Evolutionary conservation across 2,888 invertebrate species (phyloP).

Genomic region (Salpingus planirostris): DNA sequence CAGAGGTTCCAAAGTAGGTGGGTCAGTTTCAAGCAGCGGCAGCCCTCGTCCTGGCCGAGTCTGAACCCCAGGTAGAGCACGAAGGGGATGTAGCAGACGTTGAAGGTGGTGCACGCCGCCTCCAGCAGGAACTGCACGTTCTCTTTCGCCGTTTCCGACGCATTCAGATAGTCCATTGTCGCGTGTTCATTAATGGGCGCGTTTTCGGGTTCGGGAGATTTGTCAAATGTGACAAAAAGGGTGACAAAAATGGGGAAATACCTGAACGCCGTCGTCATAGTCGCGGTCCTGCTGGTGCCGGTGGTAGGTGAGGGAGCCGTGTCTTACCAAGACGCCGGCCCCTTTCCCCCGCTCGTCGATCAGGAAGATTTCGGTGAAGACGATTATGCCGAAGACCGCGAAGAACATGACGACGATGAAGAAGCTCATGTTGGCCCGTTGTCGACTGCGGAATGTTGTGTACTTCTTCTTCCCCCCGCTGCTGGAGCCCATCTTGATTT

Average conservation of each 20-base stretch:
- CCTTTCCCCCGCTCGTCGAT: conserved; percentile 54
- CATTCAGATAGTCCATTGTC: too few relatives aligned
- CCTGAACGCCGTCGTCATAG: conserved; percentile 59
- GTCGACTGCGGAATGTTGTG: conserved; percentile 49
- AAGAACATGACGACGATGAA: conserved; percentile 87
- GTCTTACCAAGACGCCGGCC: conserved; percentile 45
- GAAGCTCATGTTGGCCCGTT: conserved; percentile 81
- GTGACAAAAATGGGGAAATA: too few relatives aligned
- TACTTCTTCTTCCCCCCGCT: conserved; percentile 33
- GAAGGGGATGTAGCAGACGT: conserved; percentile 12
- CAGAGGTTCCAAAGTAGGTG: neutral
- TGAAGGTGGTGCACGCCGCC: neutral
- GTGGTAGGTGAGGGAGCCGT: conserved; percentile 46
- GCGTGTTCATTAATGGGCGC: neutral
- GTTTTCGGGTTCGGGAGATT: conserved; percentile 3
- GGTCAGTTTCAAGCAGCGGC: neutral
- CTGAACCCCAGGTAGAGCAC: conserved; percentile 12
- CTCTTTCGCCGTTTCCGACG: neutral
- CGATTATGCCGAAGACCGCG: conserved; percentile 78
- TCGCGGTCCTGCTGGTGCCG: conserved; percentile 46
- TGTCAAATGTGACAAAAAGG: too few relatives aligned
- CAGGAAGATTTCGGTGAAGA: conserved; percentile 74
- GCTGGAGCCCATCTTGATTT: conserved; percentile 30
- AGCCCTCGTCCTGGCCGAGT: conserved; percentile 7
- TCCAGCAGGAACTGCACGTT: neutral